Conservation (phyloP, 2,888 invertebrate species). For the Xylocampa areola region DNA sequence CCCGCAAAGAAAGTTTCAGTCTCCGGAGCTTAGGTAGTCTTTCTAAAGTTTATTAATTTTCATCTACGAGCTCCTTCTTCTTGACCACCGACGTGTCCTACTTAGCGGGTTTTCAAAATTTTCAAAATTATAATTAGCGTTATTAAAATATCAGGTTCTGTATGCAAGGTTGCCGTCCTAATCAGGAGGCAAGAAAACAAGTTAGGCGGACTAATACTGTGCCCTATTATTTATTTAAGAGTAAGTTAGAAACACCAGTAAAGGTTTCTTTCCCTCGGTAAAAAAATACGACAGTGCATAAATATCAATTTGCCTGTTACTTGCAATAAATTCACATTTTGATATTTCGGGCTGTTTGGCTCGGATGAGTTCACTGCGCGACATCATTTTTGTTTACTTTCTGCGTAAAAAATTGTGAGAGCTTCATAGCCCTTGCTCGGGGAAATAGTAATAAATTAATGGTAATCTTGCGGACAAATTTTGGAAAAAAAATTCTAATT, state of each 20-base stretch:
- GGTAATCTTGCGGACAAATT: slow-evolving; percentile 1
- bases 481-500: background rate
- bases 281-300: slow-evolving; percentile 74
- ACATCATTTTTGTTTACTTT: slow-evolving; percentile 24
- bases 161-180: slow-evolving; percentile 13
- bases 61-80: background rate
- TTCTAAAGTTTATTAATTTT: slow-evolving; percentile 2
- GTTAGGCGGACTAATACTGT: slow-evolving; percentile 56
- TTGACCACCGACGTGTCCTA: background rate
- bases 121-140: slow-evolving; percentile 22
- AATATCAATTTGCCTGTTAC: slow-evolving; percentile 74
- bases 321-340: slow-evolving; percentile 78
- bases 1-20: background rate
- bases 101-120: slow-evolving; percentile 5
- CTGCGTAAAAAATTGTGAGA: slow-evolving; percentile 17
- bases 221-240: slow-evolving; percentile 59
- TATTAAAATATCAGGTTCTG: slow-evolving; percentile 7
- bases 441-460: slow-evolving; percentile 6
- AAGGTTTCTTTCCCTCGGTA: slow-evolving; percentile 61
- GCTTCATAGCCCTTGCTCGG: too few species aligned
- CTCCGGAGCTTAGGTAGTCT: background rate
- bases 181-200: slow-evolving; percentile 46
- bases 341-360: slow-evolving; percentile 51
- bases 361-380: slow-evolving; percentile 49
- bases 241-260: slow-evolving; percentile 58